Base-by-base conservation (phyloP, 2,797 vertebrate genomes). In the Chrysocyon brachyurus region DNA sequence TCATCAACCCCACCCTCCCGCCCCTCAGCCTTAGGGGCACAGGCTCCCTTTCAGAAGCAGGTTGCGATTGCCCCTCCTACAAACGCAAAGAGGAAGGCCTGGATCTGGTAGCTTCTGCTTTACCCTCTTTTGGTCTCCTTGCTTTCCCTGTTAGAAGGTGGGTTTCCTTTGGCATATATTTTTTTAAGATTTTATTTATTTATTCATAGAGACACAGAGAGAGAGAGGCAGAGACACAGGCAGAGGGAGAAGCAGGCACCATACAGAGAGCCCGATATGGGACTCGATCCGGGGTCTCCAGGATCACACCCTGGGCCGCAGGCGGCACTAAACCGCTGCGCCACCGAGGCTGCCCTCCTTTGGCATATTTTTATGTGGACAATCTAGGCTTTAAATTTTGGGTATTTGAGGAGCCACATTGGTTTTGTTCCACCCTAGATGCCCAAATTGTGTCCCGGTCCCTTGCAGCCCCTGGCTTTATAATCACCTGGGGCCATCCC, bases 161-260 rank as follows among this genome's bases (percentile, higher is more conserved):
- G n/a, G 26, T 73, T 95, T 94, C 40, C 33, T 87, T 79, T 84
- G 64, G 22, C 14, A 3, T 17, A 6, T 86, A 90, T 93, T 85
- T 24, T 46, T 46, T 46, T 46, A 46, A 46, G 40, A 46, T 46
- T 46, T 46, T 46, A 46, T 46, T 46, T 46, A 46, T 46, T 46
- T 46, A 46, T 46, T 46, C 40, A 46, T 46, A 46, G 40, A 46
- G 40, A 46, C 40, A 46, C 1, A 46, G 40, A 46, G 40, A 46
- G 40, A 7, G 6, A 46, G 40, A 46, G 6, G 40, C 40, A 46
- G 40, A 46, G 40, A 46, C 40, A 46, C 40, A 46, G 40, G 40
- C 40, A 46, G 40, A 46, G 40, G 40, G 40, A 46, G 40, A 46
- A 46, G 40, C 40, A 46, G 40, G 40, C 40, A 7, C 40, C 40